Percentiles rank a stretch among this genome's conserved stretches.
Evolutionary conservation across 2,888 invertebrate species (phyloP).

Genomic region (Blastobasis lacticolella): DNA sequence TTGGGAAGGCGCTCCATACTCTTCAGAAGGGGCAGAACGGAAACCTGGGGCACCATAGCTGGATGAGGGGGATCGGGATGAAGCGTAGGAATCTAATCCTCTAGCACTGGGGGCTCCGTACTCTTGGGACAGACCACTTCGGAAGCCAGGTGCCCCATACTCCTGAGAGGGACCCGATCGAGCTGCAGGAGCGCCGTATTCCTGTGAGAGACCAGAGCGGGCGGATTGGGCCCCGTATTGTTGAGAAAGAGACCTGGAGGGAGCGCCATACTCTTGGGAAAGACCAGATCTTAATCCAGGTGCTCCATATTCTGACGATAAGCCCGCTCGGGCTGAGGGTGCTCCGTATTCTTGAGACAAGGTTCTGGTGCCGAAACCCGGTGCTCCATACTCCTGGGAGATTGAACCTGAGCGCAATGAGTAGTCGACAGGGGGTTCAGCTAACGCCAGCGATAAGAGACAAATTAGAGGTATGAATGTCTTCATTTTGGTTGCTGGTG

Average conservation of each 20-base stretch:
- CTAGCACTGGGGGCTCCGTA: constrained; percentile 28
- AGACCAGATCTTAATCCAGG: constrained; percentile 15
- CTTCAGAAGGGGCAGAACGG: constrained; percentile 20
- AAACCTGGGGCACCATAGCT: constrained; percentile 29
- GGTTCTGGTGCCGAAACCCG: constrained; percentile 9
- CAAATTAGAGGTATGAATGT: constrained; percentile 36
- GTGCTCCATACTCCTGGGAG: constrained; percentile 18
- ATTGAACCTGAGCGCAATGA: constrained; percentile 14
- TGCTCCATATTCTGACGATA: constrained; percentile 16
- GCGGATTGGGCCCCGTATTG: constrained; percentile 29
- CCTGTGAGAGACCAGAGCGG: constrained; percentile 9
- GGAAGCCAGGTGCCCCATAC: constrained; percentile 27
- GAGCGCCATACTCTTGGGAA: constrained; percentile 29
- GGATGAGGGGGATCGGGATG: constrained; percentile 11
- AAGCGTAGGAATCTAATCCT: constrained; percentile 5
- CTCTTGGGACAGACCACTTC: constrained; percentile 23
- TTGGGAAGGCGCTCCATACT: constrained; percentile 21
- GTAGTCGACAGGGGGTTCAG: constrained; percentile 58
- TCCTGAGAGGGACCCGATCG: constrained; percentile 24
- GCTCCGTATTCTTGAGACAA: constrained; percentile 15
- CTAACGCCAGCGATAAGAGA: constrained; percentile 31
- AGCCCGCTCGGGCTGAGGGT: constrained; percentile 12
- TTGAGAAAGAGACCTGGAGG: constrained; percentile 28
- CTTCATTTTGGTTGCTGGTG: constrained; percentile 27
- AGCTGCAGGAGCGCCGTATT: constrained; percentile 24